A percentile compares a stretch with the other conserved stretches of the same genome.
These are phyloP conservation scores for Beris chalybata DNA, from an alignment of 2,888 invertebrate species.

Conservation along the genomic window DNA sequence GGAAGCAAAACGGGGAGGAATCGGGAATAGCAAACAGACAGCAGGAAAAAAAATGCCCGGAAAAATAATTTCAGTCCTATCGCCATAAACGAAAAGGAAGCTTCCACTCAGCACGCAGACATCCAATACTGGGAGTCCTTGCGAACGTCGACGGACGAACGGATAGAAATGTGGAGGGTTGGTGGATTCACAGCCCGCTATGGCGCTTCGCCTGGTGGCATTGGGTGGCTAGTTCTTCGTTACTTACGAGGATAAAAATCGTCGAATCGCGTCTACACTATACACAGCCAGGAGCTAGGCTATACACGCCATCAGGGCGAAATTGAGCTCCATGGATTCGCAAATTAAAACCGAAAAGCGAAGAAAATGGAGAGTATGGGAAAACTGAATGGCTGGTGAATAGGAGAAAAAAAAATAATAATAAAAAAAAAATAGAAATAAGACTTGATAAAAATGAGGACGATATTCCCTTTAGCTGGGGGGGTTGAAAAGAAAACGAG, in stretches of 20 bases:
- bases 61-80: slow-evolving; percentile 21
- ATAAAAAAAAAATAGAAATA: slow-evolving; percentile 21
- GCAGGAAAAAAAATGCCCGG: not conserved
- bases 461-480: not conserved
- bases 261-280: too few species aligned
- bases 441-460: slow-evolving; percentile 25
- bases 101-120: slow-evolving; percentile 17
- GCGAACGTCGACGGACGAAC: slow-evolving; percentile 8
- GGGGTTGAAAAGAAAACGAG: slow-evolving; percentile 4
- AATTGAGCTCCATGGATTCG: too few species aligned
- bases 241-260: too few species aligned
- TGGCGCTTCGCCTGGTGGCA: too few species aligned
- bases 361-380: not conserved
- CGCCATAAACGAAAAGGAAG: slow-evolving; percentile 7
- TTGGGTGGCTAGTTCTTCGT: too few species aligned
- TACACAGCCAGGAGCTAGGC: too few species aligned
- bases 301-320: too few species aligned
- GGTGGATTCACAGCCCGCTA: too few species aligned
- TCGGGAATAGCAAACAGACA: slow-evolving; percentile 12
- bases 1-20: not conserved
- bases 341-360: slow-evolving; percentile 2
- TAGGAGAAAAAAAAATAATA: slow-evolving; percentile 11
- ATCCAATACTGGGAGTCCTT: slow-evolving; percentile 16
- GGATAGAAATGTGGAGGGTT: too few species aligned
- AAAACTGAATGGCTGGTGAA: too few species aligned